Evolutionary conservation across 2,797 vertebrate genomes (phyloP).

Genomic region (Molossus alvarezi): DNA sequence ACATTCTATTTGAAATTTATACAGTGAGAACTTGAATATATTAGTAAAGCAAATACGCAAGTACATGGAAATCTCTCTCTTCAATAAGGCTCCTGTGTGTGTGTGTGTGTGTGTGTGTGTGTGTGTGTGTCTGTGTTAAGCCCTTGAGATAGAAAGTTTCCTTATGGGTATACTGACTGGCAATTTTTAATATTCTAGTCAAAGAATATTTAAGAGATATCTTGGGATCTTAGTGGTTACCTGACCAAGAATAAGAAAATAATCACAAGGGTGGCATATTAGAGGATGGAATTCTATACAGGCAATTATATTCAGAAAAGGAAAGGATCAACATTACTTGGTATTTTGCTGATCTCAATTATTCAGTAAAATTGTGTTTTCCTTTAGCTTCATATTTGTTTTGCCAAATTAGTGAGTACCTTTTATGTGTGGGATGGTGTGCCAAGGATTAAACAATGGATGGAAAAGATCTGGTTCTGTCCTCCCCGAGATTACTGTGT

Average conservation of each 20-base stretch:
- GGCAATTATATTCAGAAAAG: background rate
- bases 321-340: background rate
- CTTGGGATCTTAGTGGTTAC: slow-evolving; percentile 3
- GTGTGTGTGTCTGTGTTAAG: background rate
- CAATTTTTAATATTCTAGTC: slow-evolving; percentile 11
- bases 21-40: background rate
- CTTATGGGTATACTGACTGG: background rate
- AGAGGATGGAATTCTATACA: background rate
- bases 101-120: background rate
- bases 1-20: slow-evolving; percentile 59
- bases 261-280: background rate
- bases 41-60: background rate
- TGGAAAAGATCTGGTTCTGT: background rate
- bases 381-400: slow-evolving; percentile 25
- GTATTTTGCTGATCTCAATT: background rate
- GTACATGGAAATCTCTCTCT: background rate
- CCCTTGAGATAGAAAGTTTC: background rate
- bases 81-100: background rate
- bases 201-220: background rate
- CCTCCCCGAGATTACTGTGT: background rate
- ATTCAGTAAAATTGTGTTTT: slow-evolving; percentile 28
- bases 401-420: background rate
- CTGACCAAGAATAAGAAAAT: background rate
- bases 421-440: background rate
- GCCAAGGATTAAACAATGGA: background rate